phyloP scores from a whole-genome alignment of 2,888 invertebrate genomes.

The Celastrina argiolus region DNA sequence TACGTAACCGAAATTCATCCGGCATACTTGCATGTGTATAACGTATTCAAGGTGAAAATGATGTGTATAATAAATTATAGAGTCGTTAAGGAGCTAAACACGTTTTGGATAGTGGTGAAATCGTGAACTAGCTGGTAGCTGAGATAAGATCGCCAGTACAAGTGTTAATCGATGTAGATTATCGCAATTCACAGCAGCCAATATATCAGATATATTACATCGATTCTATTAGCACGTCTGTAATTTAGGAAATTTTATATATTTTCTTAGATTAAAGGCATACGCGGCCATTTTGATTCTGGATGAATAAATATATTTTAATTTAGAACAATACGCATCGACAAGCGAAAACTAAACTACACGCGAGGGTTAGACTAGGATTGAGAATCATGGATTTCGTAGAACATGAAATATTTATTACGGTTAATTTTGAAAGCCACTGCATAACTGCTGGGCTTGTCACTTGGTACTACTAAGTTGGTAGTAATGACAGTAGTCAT shows the following conservation, averaged over 20 bases:
- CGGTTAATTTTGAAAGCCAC: not conserved
- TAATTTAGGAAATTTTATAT: not conserved
- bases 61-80: constrained; percentile 35
- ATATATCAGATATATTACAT: not conserved
- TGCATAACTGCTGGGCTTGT: not conserved
- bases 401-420: not conserved
- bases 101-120: constrained; percentile 44
- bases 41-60: constrained; percentile 39
- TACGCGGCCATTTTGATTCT: not conserved
- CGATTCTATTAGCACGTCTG: not conserved
- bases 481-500: not conserved
- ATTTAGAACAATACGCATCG: not conserved
- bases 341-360: not conserved
- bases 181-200: not conserved
- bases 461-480: not conserved
- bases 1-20: not conserved
- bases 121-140: constrained; percentile 48
- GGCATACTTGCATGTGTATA: not conserved
- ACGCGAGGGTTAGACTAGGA: not conserved
- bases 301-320: not conserved
- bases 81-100: constrained; percentile 44
- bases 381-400: not conserved
- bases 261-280: not conserved
- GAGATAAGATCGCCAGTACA: constrained; percentile 33
- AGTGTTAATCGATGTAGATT: constrained; percentile 38